Evolutionary conservation across 1,140 invertebrate species (phyloP).

Genomic region (Drosophila malerkotliana): DNA sequence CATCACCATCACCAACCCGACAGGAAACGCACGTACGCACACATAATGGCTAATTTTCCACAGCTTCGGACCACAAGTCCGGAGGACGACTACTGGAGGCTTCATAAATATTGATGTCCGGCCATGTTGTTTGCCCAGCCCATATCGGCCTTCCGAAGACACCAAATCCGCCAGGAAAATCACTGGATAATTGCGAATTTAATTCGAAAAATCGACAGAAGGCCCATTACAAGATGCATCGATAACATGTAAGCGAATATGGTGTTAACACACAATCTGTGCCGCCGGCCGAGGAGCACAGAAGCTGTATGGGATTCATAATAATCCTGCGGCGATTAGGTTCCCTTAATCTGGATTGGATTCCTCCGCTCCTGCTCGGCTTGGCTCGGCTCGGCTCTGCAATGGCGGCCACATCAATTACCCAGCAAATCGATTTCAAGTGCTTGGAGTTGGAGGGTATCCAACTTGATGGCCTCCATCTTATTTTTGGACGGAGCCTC

Average conservation of each 20-base stretch:
- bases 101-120: slow-evolving; percentile 72
- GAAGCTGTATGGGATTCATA: slow-evolving; percentile 61
- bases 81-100: slow-evolving; percentile 14
- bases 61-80: slow-evolving; percentile 21
- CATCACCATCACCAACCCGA: background rate
- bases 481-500: slow-evolving; percentile 22
- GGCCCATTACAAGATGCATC: slow-evolving; percentile 67
- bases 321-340: slow-evolving; percentile 68
- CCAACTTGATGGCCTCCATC: slow-evolving; percentile 67
- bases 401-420: slow-evolving; percentile 76
- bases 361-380: slow-evolving; percentile 3
- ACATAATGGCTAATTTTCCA: slow-evolving; percentile 40
- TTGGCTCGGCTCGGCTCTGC: slow-evolving; percentile 18
- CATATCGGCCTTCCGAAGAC: slow-evolving; percentile 12
- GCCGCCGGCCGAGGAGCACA: slow-evolving; percentile 53
- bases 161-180: slow-evolving; percentile 19
- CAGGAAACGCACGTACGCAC: slow-evolving; percentile 30
- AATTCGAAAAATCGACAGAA: slow-evolving; percentile 71
- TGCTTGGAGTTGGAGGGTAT: slow-evolving; percentile 13
- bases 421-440: slow-evolving; percentile 67
- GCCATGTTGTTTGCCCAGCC: slow-evolving; percentile 31
- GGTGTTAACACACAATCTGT: slow-evolving; percentile 77
- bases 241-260: slow-evolving; percentile 81
- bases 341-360: slow-evolving; percentile 50
- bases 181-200: slow-evolving; percentile 49